Evolutionary conservation across 2,888 invertebrate species (phyloP).

Genomic region (Sepioteuthis lessoniana): DNA sequence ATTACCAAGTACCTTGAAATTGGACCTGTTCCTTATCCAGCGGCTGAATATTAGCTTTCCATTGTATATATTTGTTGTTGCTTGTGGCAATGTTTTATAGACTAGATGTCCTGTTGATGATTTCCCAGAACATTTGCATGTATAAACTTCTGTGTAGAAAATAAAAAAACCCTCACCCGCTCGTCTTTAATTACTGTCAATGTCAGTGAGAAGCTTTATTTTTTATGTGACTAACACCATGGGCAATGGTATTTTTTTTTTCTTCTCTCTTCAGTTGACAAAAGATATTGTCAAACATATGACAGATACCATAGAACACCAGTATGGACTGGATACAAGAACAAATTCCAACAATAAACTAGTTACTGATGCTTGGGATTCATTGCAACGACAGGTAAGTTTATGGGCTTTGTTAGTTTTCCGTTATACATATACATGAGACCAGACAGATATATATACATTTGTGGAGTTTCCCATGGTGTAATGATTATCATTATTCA

Average conservation of each 20-base stretch:
- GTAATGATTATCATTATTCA: too few relatives aligned
- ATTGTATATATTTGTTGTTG: neutral
- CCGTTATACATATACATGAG: neutral
- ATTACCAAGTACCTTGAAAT: too few relatives aligned
- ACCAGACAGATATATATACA: too few relatives aligned
- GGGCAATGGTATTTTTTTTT: slow-evolving; percentile 36
- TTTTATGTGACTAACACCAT: neutral
- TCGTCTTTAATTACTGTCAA: neutral
- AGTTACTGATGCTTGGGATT: slow-evolving; percentile 71
- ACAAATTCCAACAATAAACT: slow-evolving; percentile 64
- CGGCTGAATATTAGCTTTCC: neutral
- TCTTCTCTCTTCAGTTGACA: slow-evolving; percentile 60
- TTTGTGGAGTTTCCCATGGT: too few relatives aligned
- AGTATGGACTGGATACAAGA: slow-evolving; percentile 65
- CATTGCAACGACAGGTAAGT: slow-evolving; percentile 70
- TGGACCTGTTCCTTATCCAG: too few relatives aligned
- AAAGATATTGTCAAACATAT: slow-evolving; percentile 59
- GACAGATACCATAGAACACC: slow-evolving; percentile 57
- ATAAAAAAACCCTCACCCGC: neutral
- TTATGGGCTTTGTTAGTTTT: neutral
- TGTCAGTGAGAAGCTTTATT: neutral
- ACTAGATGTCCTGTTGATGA: neutral
- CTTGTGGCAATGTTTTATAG: neutral
- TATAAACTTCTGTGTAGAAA: neutral
- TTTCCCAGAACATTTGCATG: neutral